These are phyloP conservation scores for Orthonyx spaldingii DNA, from an alignment of 2,113 vertebrate genomes.

Conservation along the genomic window DNA sequence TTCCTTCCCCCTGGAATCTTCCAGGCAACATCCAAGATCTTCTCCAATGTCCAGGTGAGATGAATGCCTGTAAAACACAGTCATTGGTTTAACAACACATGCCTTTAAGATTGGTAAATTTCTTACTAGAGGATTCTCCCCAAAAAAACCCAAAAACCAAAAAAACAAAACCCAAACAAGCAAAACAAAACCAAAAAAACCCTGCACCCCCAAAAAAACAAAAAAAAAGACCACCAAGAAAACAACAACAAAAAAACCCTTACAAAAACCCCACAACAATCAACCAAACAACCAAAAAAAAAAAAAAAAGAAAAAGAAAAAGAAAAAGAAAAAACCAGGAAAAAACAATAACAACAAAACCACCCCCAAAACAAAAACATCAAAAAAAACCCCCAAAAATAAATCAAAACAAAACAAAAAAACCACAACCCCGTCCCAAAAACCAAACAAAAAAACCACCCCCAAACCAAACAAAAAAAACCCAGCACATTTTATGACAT, in stretches of 20 bases:
- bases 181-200: background rate
- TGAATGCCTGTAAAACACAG: background rate
- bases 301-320: background rate
- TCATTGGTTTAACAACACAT: fast-evolving
- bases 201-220: too few relatives aligned
- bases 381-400: background rate
- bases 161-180: background rate
- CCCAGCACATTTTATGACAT: background rate
- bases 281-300: background rate
- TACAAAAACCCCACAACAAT: fast-evolving
- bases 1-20: background rate
- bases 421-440: background rate
- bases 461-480: background rate
- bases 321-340: too few relatives aligned
- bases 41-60: background rate
- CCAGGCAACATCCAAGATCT: background rate
- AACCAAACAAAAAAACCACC: background rate
- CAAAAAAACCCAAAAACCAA: background rate
- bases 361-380: too few relatives aligned
- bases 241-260: background rate
- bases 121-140: background rate
- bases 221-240: background rate
- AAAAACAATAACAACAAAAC: too few relatives aligned
- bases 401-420: background rate
- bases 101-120: background rate